phyloP scores from a whole-genome alignment of 2,113 vertebrate species.

The Elgaria multicarinata region DNA sequence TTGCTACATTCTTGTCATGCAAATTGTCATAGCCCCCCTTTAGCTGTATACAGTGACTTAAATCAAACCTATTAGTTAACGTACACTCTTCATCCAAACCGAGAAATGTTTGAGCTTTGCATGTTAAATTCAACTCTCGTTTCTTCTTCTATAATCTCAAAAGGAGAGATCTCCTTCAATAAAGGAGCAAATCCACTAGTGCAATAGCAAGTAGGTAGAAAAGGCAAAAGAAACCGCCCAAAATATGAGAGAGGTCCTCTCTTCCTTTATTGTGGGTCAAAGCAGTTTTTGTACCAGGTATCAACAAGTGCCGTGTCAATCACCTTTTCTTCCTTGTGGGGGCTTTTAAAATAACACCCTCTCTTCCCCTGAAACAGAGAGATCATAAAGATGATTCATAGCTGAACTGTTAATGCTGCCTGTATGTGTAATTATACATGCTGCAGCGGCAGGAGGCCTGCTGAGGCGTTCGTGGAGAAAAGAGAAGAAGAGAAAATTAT shows the following conservation, averaged over 20 bases:
- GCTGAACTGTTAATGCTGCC: conserved; percentile 11
- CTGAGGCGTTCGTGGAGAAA: conserved; percentile 46
- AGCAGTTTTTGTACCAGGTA: fast-evolving
- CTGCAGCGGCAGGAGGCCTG: conserved; percentile 53
- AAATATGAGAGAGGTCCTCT: not conserved
- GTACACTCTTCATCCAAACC: not conserved
- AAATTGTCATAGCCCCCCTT: not conserved
- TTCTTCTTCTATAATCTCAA: not conserved
- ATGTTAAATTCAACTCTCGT: conserved; percentile 3
- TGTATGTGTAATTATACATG: conserved; percentile 44
- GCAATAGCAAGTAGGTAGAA: not conserved
- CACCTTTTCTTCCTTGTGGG: conserved; percentile 24
- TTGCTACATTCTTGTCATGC: not conserved
- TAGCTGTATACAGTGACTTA: not conserved
- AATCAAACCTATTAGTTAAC: conserved; percentile 10
- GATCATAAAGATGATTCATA: conserved; percentile 39
- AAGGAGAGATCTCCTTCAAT: conserved; percentile 21
- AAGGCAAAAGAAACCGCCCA: not conserved
- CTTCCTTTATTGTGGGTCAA: not conserved
- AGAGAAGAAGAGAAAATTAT: not conserved
- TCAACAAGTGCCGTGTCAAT: conserved; percentile 16
- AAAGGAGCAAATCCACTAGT: not conserved
- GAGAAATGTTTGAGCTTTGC: not conserved
- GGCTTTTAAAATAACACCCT: conserved; percentile 43
- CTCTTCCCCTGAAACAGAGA: conserved; percentile 30